Evolutionary conservation across 1,140 invertebrate genomes (phyloP), one percentile per base, ranked within the genome.

Genomic region (Probaryconus sp.): DNA sequence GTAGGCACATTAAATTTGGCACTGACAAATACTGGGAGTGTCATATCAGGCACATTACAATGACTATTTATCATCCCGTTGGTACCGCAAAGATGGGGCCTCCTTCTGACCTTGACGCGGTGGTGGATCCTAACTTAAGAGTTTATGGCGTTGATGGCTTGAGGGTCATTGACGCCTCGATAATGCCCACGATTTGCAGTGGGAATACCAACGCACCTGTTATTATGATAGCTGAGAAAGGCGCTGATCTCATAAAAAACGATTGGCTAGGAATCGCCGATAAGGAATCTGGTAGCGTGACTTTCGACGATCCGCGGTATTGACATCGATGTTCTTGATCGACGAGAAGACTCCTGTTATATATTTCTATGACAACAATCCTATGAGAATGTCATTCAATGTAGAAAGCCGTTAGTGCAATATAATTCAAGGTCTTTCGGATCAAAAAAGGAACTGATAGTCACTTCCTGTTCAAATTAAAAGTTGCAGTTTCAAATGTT

Each of bases 191-290:
- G 0, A 94, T 96, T 51, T 89, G 89, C 3, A 81, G 91, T 69
- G 94, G 95, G 2, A 95, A 96, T 77, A 95, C 94, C 0, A 95
- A 96, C 85, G 95, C 94, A 0, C 93, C 95, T 2, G 90, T 91
- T 3, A 94, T 96, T 30, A 96, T 96, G 94, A 95, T 96, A 20
- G 95, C 89, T 0, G 95, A 96, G 80, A 95, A 95, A 84, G 94
- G 93, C 1, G 90, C 94, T 0, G 94, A 96, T 87, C 84, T 96
- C 72, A 94, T 96, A 50, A 94, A 94, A 84, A 88, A 90, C 76
- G 92, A 93, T 81, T 94, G 92, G 92, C 79, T 91, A 9, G 71
- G 30, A 1, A 17, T 38, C 10, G 35, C 42, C 4, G 48, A 10
- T 70, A 89, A 69, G 86, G 82, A 74, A 64, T 26, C 50, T 37